Percentiles rank a stretch among this genome's conserved stretches.
phyloP scores from a whole-genome alignment of 2,797 vertebrate species.

The Strix occidentalis region DNA sequence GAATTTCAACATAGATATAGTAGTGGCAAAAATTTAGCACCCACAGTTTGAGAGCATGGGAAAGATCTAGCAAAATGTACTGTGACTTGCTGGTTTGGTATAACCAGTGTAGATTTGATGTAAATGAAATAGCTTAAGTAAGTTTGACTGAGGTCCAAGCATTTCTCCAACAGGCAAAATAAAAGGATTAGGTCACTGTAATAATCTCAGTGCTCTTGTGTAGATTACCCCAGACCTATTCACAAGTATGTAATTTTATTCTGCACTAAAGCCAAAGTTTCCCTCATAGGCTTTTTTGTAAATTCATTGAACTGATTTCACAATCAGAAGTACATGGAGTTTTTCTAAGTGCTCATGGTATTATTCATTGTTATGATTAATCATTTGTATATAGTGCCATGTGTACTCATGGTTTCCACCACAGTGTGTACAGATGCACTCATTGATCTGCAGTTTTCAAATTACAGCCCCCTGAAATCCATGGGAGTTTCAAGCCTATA shows the following conservation, averaged over 20 bases:
- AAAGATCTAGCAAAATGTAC: not conserved
- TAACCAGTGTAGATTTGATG: not conserved
- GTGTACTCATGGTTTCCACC: not conserved
- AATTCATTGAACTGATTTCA: not conserved
- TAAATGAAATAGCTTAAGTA: not conserved
- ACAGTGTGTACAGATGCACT: not conserved
- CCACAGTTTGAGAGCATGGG: not conserved
- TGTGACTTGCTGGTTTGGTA: not conserved
- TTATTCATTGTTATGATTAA: constrained; percentile 19
- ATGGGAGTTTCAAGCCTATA: not conserved
- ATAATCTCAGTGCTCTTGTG: not conserved
- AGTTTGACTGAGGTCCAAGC: not conserved
- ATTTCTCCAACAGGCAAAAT: not conserved
- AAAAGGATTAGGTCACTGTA: constrained; percentile 6
- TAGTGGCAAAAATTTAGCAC: not conserved
- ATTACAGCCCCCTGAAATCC: not conserved
- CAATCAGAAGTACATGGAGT: not conserved
- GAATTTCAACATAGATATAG: not conserved
- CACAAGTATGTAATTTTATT: not conserved
- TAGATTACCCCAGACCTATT: not conserved
- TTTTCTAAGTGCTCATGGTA: not conserved
- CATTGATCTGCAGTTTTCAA: not conserved
- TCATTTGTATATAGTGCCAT: not conserved
- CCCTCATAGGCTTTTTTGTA: not conserved
- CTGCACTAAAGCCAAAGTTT: constrained; percentile 12